Evolutionary conservation across 2,888 invertebrate species (phyloP), one percentile per base, ranked within the genome.

Genomic region (Nephrotoma flavescens): DNA sequence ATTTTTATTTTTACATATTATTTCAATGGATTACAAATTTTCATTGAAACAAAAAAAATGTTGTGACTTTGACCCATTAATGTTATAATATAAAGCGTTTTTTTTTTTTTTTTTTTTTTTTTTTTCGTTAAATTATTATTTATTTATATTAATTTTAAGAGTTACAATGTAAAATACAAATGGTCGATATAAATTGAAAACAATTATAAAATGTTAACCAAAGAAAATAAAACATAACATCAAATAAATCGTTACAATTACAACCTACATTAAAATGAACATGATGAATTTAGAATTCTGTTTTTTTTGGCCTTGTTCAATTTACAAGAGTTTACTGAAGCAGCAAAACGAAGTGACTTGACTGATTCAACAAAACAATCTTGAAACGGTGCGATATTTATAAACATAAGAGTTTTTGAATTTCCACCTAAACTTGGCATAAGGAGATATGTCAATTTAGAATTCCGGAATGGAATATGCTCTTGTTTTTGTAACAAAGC

Each of bases 401-500:
- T 95, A 91, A 98, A 95, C 97, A 98, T 98, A 57, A 98, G 93
- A 0, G 97, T 97, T 92, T 98, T 98, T 0, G 97, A 97, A 91
- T 97, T 97, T 0, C 98, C 98, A 7, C 97, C 97, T 9, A 98
- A 92, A 88, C 96, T 95, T 12, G 97, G 97, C 94, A 97, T 97
- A 87, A 98, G 91, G 41, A 98, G 92, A 91, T 96, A 96, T 0
- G 98, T 98, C 19, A 98, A 92, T 90, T 97, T 97, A 0, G 97
- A 97, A 91, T 98, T 96, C 87, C 98, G 93, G 90, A 97, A 98
- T 0, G 98, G 98, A 86, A 98, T 94, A 90, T 97, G 96, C 86
- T 94, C 94, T 88, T 96, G 95, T 92, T 97, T 97, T 88, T 96
- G 96, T 86, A 95, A 93, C 86, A 98, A 92, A 0, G 97, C 96